Base-by-base conservation (phyloP, 2,113 vertebrate species). In the Conger conger region DNA sequence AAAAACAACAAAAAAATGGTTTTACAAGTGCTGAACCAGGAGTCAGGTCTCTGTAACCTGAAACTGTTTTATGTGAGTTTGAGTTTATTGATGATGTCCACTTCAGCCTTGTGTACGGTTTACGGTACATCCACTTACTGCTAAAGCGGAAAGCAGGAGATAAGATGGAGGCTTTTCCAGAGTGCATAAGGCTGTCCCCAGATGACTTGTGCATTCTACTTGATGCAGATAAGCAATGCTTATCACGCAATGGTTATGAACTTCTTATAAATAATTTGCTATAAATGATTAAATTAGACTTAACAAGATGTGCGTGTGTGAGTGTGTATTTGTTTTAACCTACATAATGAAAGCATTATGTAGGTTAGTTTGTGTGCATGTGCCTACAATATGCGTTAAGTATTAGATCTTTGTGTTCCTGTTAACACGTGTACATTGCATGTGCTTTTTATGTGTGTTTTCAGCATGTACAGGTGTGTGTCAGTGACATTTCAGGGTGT, bases 61-160 rank as follows among this genome's bases (percentile, higher is more conserved):
- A 60, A 54, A 78, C 9, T 33, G 73, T 42, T 54, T 8, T 23
- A 38, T 13, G 37, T 42, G 9, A 15, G 30, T 20, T 81, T 50
- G 37, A 53, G 33, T 23, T 73, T 76, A 35, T 42, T 42, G 76
- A 36, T 63, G 54, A 54, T 35, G 78, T 53, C 38, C 57, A 53
- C 57, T 85, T 68, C 30, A 68, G 76, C 54, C 35, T 42, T 57
- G 23, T 63, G 68, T 54, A 77, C 53, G 33, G 36, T 6, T 42
- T 42, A 42, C 40, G n/a, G 35, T 54, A 36, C 78, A 80, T 84
- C 45, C 54, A 84, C 38, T 84, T 79, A 57, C 38, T 30, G 83
- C 77, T 23, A 50, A 76, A 45, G 50, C 6, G 17, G 45, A 45
- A 77, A 35, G 33, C 30, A 40, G 37, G 8, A 6, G 73, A 33